phyloP scores from a whole-genome alignment of 2,113 vertebrate genomes.

The Conger conger region DNA sequence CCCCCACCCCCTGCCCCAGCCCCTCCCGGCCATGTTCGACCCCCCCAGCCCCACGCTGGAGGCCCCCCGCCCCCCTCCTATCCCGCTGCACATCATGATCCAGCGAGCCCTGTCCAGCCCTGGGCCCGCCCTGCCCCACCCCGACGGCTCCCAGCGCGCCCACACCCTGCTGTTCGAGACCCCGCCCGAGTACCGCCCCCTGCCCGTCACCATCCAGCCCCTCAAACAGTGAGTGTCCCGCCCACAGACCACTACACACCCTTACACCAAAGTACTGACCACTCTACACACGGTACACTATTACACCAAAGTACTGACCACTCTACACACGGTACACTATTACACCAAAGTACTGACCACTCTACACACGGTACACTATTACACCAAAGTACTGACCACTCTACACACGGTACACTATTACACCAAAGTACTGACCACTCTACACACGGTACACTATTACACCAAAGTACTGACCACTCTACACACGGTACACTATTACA shows the following conservation, averaged over 20 bases:
- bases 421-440: no score
- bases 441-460: not conserved
- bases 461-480: no score
- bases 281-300: no score
- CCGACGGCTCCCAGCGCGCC: constrained; percentile 85
- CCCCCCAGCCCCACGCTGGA: constrained; percentile 60
- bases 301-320: not conserved
- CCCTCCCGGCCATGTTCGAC: constrained; percentile 68
- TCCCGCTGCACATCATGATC: constrained; percentile 93
- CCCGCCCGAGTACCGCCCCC: constrained; percentile 75
- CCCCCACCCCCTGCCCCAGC: constrained; percentile 34
- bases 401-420: not conserved
- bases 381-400: no score
- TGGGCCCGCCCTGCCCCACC: constrained; percentile 74
- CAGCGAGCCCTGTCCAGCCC: constrained; percentile 91
- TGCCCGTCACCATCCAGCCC: constrained; percentile 93
- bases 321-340: not conserved
- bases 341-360: not conserved
- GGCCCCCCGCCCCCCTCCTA: constrained; percentile 62
- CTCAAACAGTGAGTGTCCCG: constrained; percentile 88
- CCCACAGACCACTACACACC: no score
- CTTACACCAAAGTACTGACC: no score
- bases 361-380: not conserved
- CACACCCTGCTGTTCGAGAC: constrained; percentile 89
- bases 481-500: not conserved